phyloP scores from a whole-genome alignment of 64 coral and sea anemone genomes.

The Hydrozoanthus tunicans region DNA sequence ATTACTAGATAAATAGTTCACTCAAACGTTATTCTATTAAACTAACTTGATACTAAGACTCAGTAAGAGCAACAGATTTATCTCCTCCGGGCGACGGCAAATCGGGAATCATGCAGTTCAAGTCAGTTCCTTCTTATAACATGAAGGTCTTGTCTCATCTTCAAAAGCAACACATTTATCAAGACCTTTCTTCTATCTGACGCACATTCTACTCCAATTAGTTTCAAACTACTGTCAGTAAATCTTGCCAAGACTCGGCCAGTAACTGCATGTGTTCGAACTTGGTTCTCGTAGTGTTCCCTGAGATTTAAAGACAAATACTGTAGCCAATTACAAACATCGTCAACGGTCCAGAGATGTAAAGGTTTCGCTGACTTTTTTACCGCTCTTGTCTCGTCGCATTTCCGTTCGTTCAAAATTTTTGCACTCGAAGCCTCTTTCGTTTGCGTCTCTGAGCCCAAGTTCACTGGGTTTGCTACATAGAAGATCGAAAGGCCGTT shows the following conservation, averaged over 20 bases:
- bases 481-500: slow-evolving; percentile 52
- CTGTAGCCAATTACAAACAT: slow-evolving; percentile 42
- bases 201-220: slow-evolving; percentile 5
- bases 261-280: slow-evolving; percentile 32
- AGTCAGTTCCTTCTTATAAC: slow-evolving; percentile 5
- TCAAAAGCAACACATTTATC: slow-evolving; percentile 29
- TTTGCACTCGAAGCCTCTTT: neutral
- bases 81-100: no score
- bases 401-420: neutral
- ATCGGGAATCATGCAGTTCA: neutral
- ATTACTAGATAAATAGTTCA: no score
- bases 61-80: no score
- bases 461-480: neutral
- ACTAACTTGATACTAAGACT: no score
- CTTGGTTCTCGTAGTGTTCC: slow-evolving; percentile 28
- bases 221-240: slow-evolving; percentile 22
- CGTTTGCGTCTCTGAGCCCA: neutral
- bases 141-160: slow-evolving; percentile 48
- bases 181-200: slow-evolving; percentile 26
- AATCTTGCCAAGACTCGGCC: slow-evolving; percentile 38
- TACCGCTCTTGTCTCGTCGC: neutral
- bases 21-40: no score
- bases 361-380: slow-evolving; percentile 27
- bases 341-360: slow-evolving; percentile 17
- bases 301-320: slow-evolving; percentile 38